These are phyloP conservation scores for Bubo scandiacus DNA, from an alignment of 2,113 vertebrate genomes.

Conservation along the genomic window DNA sequence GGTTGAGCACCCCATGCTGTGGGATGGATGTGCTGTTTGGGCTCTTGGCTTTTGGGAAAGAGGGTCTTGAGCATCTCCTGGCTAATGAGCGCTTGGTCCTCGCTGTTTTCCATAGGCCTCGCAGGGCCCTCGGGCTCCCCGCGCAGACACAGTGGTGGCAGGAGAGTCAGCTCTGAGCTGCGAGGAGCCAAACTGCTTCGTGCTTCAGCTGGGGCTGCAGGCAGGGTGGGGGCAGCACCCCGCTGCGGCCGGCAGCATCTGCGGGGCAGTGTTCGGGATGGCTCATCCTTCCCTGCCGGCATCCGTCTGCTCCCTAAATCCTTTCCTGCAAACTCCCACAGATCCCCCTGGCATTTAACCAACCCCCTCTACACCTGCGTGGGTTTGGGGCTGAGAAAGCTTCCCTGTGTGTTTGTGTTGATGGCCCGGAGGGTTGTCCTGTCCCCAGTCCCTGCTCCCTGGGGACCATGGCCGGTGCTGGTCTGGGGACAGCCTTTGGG, in stretches of 20 bases:
- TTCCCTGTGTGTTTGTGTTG: accelerated
- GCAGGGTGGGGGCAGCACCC: not conserved
- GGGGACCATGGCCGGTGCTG: accelerated
- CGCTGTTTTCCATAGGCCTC: accelerated
- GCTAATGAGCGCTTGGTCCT: accelerated
- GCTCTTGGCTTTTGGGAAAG: not conserved
- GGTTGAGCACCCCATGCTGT: accelerated
- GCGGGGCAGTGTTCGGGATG: accelerated
- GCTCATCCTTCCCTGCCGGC: not conserved
- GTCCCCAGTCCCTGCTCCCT: not conserved
- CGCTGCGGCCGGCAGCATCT: accelerated
- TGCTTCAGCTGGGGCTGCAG: not conserved
- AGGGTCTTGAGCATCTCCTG: not conserved
- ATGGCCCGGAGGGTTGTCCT: not conserved
- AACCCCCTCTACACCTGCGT: not conserved
- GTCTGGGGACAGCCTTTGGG: not conserved
- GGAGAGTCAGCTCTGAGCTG: not conserved
- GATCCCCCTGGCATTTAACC: not conserved
- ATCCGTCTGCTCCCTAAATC: not conserved
- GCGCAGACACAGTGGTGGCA: accelerated
- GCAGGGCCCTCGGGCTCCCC: not conserved
- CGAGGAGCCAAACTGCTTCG: not conserved
- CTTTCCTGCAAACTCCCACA: not conserved
- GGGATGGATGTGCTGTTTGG: not conserved
- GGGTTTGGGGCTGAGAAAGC: not conserved